phyloP scores from a whole-genome alignment of 2,888 invertebrate species.

The Eubasilissa splendida region DNA sequence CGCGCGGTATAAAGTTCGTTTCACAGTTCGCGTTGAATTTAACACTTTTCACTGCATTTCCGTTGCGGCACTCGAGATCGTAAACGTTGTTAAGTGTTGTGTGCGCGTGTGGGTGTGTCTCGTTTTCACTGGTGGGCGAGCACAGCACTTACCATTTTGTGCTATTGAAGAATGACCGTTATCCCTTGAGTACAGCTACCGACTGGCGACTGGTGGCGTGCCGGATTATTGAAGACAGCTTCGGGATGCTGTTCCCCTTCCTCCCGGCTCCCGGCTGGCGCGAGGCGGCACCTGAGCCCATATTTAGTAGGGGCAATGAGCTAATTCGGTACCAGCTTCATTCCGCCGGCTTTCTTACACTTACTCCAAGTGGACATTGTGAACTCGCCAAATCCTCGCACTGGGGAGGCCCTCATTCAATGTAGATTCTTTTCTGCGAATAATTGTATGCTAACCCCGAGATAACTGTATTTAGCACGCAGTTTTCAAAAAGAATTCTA shows the following conservation, averaged over 20 bases:
- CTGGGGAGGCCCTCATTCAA: not conserved
- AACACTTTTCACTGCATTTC: conserved; percentile 34
- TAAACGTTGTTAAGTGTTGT: not conserved
- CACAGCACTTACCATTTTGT: conserved; percentile 56
- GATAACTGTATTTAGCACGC: not conserved
- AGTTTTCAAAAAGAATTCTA: not conserved
- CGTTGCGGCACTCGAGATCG: not conserved
- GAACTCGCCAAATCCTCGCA: not conserved
- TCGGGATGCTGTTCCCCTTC: conserved; percentile 26
- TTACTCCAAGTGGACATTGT: not conserved
- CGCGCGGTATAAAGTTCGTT: not conserved
- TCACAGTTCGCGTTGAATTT: not conserved
- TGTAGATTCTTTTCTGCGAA: not conserved
- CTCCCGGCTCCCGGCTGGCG: conserved; percentile 23
- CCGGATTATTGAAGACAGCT: conserved; percentile 30
- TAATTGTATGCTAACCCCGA: not conserved
- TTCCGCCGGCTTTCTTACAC: conserved; percentile 16
- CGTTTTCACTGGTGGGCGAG: conserved; percentile 4
- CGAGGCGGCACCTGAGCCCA: conserved; percentile 48
- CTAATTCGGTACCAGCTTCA: conserved; percentile 48
- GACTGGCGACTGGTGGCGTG: conserved; percentile 48
- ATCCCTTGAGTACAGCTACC: conserved; percentile 55
- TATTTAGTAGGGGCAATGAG: conserved; percentile 55
- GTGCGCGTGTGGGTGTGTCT: conserved; percentile 21
- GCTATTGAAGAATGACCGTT: conserved; percentile 57